Conservation (phyloP, 2,888 invertebrate genomes). For the Acanthosoma haemorrhoidale region DNA sequence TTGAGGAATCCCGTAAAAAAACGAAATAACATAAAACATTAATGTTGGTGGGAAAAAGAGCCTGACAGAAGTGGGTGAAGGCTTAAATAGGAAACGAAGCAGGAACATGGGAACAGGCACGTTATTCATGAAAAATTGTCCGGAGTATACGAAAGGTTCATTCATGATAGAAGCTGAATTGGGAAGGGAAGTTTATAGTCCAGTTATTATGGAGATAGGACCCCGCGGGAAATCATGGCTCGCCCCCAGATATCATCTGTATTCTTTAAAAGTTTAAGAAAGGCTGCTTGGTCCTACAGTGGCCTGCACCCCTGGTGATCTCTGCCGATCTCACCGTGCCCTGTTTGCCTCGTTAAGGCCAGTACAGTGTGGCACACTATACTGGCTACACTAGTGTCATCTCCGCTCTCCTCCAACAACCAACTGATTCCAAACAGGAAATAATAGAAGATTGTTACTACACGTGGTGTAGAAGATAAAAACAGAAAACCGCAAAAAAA, state of each 20-base stretch:
- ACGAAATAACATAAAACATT: too few species aligned
- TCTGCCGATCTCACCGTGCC: background rate
- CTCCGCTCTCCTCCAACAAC: too few species aligned
- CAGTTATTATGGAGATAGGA: constrained; percentile 24
- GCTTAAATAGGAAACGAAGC: background rate
- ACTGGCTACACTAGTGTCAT: too few species aligned
- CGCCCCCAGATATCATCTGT: constrained; percentile 23
- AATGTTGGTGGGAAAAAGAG: too few species aligned
- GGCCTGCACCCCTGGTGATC: too few species aligned
- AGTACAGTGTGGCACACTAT: too few species aligned
- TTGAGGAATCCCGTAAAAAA: too few species aligned
- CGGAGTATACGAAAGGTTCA: constrained; percentile 11
- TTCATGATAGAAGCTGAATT: constrained; percentile 22
- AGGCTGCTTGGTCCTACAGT: background rate
- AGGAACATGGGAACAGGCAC: background rate
- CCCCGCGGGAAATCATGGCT: constrained; percentile 22
- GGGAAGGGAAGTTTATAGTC: constrained; percentile 19
- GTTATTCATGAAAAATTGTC: background rate
- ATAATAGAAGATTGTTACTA: too few species aligned
- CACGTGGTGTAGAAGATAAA: too few species aligned
- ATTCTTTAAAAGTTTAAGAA: constrained; percentile 25
- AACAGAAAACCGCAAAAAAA: too few species aligned
- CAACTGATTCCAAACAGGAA: too few species aligned
- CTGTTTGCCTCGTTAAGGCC: background rate
- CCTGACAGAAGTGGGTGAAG: background rate